Base-by-base conservation (phyloP, 1,140 invertebrate genomes). In the Choristoneura fumiferana region DNA sequence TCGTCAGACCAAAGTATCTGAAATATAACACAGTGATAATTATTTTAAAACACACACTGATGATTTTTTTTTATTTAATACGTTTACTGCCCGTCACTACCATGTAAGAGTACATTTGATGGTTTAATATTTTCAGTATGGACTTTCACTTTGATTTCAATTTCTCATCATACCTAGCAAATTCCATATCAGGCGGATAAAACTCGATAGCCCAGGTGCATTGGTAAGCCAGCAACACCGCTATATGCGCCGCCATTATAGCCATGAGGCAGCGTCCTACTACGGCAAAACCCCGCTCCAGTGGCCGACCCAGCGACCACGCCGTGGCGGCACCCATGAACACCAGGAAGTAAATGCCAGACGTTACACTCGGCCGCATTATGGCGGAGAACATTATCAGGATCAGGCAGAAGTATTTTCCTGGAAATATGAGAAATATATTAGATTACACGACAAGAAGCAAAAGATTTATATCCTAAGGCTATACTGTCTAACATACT, bases 281-380 rank as follows among this genome's bases (percentile, higher is more conserved):
- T 29, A 94, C 89, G 0, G 94, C 94, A 77, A 97, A 98, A 0
- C 92, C 93, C 59, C 91, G 91, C 59, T 91, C 90, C 57, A 96
- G 81, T 39, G 95, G 93, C 60, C 93, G 93, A 76, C 95, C 95
- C 70, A 95, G 94, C 12, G 96, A 93, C 95, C 97, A 97, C 90
- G 95, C 96, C 0, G 97, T 98, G 10, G 95, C 94, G 4, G 95
- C 92, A 18, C 92, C 92, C 67, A 99, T 89, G 81, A 99, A 99
- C 10, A 94, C 91, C 10, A 97, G 67, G 85, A 97, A 98, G 85
- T 98, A 98, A 34, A 98, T 91, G 8, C 93, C 94, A 33, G 94
- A 94, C 1, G 94, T 92, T 4, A 96, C 89, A 13, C 95, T 97
- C 2, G 96, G 96, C 45, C 93, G 91, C 71, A 96, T 80, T 39